These are phyloP conservation scores for Neomorphus geoffroyi DNA, from an alignment of 2,797 vertebrate genomes.

Conservation along the genomic window DNA sequence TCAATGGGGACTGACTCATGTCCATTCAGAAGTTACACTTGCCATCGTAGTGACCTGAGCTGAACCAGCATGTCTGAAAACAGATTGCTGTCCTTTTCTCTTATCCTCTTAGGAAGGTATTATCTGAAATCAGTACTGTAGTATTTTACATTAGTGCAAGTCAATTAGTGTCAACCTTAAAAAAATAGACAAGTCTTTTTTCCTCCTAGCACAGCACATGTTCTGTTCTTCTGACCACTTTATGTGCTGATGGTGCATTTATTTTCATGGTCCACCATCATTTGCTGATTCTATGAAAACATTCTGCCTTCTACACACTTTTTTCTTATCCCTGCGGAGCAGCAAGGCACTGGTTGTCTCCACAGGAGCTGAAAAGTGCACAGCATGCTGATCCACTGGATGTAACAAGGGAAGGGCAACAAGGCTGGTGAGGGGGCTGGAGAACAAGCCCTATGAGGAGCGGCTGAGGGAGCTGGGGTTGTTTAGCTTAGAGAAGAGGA, in stretches of 20 bases:
- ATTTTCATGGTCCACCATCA: neutral
- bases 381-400: neutral
- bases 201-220: neutral
- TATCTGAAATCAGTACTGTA: neutral
- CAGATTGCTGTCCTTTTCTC: neutral
- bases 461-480: too few relatives aligned
- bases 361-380: neutral
- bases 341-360: neutral
- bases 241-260: neutral
- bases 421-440: too few relatives aligned
- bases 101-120: neutral
- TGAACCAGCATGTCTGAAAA: neutral
- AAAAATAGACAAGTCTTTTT: neutral
- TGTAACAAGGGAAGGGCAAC: too few relatives aligned
- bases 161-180: neutral
- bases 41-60: neutral
- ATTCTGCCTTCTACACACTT: neutral
- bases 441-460: too few relatives aligned
- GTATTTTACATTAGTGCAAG: neutral
- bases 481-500: too few relatives aligned
- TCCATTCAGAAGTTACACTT: accelerated
- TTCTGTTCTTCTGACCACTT: neutral
- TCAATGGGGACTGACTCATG: neutral
- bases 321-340: neutral
- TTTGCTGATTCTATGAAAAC: neutral